Base-by-base conservation (phyloP, 2,113 vertebrate genomes). In the Actenoides lindsayi region DNA sequence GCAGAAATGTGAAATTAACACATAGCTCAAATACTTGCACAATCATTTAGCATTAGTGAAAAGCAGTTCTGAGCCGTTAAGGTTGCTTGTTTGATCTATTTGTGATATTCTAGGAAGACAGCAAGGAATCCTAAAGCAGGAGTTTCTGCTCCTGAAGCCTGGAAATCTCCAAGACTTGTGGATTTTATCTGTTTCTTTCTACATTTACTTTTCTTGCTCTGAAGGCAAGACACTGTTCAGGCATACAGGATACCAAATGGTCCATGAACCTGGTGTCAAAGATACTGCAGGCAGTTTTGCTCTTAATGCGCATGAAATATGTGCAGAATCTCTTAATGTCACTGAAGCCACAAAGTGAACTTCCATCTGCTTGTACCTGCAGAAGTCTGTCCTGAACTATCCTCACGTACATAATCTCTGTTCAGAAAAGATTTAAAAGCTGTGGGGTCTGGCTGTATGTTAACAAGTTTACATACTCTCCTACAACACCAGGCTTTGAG, bases 161-260 rank as follows among this genome's bases (percentile, higher is more conserved):
- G 3, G 57, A 68, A 94, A 85, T 85, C 87, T 76, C 74, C 46
- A 79, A 31, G 48, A 70, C 30, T 81, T 53, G 41, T 57, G 30
- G 5, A 2, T 87, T 95, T 94, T 85, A 92, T 48, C 74, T n/a
- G 65, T 42, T 37, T 87, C 48, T 83, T 30, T 63, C 44, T 64
- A 16, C 2, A 0, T 80, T 85, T 95, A 68, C 84, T 85, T 69
- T 48, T 78, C 68, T 94, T 84, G 62, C 69, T 95, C 44, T 89
- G 39, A 89, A 64, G 62, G 69, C 73, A 95, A 84, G 77, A 60
- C 10, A 53, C 53, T 95, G 94, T 92, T 79, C 83, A 87, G 57
- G 87, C 80, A 94, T 60, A 84, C 42, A 82, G 79, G 87, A 78
- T 60, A 86, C 42, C 63, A 93, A 90, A 86, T 56, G 39, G 75